A percentile compares a stretch with the other conserved stretches of the same genome.
These are phyloP conservation scores for Calephelis virginiensis DNA, from an alignment of 1,140 invertebrate species.

Conservation along the genomic window DNA sequence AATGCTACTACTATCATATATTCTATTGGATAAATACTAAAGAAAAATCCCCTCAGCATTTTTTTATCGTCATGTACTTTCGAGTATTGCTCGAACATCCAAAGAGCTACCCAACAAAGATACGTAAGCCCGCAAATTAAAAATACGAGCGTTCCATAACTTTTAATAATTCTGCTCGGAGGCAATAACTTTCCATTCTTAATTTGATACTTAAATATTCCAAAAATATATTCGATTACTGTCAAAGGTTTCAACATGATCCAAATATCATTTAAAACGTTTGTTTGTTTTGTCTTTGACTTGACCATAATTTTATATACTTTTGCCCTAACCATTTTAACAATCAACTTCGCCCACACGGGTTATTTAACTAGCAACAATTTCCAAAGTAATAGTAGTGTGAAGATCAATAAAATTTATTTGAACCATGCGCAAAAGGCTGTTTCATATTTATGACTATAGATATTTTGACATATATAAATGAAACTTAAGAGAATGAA, in stretches of 20 bases:
- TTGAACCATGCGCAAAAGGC: too few relatives aligned
- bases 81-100: too few relatives aligned
- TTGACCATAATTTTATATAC: not conserved
- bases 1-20: not conserved
- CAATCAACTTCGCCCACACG: not conserved
- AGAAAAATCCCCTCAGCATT: not conserved
- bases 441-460: too few relatives aligned
- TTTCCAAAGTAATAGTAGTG: too few relatives aligned
- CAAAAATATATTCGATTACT: not conserved
- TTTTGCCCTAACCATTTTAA: not conserved
- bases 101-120: not conserved
- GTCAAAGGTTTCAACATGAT: not conserved
- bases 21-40: not conserved
- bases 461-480: too few relatives aligned
- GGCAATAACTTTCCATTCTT: not conserved
- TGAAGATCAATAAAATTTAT: too few relatives aligned
- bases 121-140: not conserved
- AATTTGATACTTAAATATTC: not conserved
- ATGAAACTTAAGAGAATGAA: too few relatives aligned
- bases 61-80: too few relatives aligned
- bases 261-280: not conserved
- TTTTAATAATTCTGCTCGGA: not conserved
- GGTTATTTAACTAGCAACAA: not conserved
- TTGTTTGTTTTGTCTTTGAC: not conserved
- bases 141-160: not conserved